Evolutionary conservation across 92 coral and sea anemone species (phyloP), one percentile per base, ranked within the genome.

Genomic region (Bergia puertoricense): DNA sequence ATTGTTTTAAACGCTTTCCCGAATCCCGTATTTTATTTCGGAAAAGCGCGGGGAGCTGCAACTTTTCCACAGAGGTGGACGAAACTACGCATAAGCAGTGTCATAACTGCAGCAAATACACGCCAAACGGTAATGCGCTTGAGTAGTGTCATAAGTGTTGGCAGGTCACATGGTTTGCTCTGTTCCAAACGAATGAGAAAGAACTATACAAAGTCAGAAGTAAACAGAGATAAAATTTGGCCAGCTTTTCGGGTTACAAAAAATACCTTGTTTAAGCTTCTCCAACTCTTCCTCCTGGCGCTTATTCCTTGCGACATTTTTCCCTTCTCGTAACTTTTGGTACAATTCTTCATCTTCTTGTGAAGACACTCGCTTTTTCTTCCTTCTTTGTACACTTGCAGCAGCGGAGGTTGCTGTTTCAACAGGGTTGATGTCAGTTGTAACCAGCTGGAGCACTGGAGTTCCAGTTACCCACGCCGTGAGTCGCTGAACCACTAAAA

Each of bases 371-470:
- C 88, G 88, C 88, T 85, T 85, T 85, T 85, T 48, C 46, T 85
- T 85, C 88, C 46, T 85, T 46, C 80, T 8, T 46, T 44, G 88
- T 37, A 80, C 69, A 11, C 11, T 30, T 30, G 30, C 30, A 30
- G 30, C 30, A 30, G 30, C 30, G 30, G 30, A 30, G 6, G 79
- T 66, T 85, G 79, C 67, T 71, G 79, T 85, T 85, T 66, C 88
- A 85, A 67, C 88, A 71, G 88, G 6, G 79, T 71, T 71, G 36
- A 79, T 85, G 88, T 85, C 88, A 71, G 88, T 85, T 85, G 37
- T 23, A 71, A 85, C 79, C 88, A 85, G 88, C 88, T 85, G 80
- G 80, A 85, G 67, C 88, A 85, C 88, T 85, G 88, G 88, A 71
- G 67, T 85, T 66, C 87, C 87, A 83, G 87, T 83, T 83, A 83